Evolutionary conservation across 1,140 invertebrate species (phyloP), one percentile per base, ranked within the genome.

Genomic region (Frieseomelitta varia): DNA sequence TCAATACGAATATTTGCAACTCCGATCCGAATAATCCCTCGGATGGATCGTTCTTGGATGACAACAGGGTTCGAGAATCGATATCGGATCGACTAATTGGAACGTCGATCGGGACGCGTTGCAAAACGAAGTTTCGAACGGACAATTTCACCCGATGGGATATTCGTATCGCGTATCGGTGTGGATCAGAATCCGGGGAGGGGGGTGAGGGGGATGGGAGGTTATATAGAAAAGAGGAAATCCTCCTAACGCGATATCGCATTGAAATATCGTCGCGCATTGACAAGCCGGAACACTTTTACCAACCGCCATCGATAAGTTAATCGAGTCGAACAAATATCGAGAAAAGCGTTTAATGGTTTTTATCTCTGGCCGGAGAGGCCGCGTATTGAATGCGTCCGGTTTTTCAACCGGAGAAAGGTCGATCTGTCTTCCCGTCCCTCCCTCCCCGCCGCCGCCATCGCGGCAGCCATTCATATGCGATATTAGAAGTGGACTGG

Each of bases 401-500:
- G 51, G 72, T 68, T 75, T 56, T 61, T 63, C 72, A 75, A 73
- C 14, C 51, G 47, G 47, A 21, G 73, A 79, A 81, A 55, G 67
- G 55, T 84, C 81, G 75, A 84, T 84, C 56, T 63, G 76, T 84
- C 81, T 84, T 84, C 55, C 47, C 67, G 63, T 30, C 39, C 58
- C 76, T 30, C 2, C 2, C 24, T 21, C 34, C 39, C 55, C 39
- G 4, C 30, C 4, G 4, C 27, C 14, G 34, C 30, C 53, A 24
- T 2, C 10, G 0, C n/a, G 24, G 30, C 73, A 6, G 68, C 24
- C 69, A 84, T 72, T 79, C 81, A 72, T 79, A 79, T 71, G 69
- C 34, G 63, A 87, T 87, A 86, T 86, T 83, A 85, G 67, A 79
- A 84, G 81, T 67, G 75, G 47, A 83, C 73, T 79, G 61, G 63